phyloP scores from a whole-genome alignment of 2,113 vertebrate species.

The Oryzias curvinotus region DNA sequence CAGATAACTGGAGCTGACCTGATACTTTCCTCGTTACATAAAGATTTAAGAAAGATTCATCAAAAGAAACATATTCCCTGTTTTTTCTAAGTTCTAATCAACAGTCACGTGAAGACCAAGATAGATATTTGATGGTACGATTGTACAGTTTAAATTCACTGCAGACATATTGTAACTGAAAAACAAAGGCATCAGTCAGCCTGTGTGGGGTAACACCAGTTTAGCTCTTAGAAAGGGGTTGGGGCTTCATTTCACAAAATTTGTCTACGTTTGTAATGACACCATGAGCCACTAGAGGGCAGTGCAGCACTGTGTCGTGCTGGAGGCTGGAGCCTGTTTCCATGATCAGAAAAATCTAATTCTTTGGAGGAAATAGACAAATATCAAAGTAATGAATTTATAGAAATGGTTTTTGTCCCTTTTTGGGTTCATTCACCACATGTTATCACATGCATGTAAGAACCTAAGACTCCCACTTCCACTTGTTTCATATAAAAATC shows the following conservation, averaged over 20 bases:
- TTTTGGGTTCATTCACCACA: too few species aligned
- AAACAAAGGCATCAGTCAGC: slow-evolving; percentile 57
- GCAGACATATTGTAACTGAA: slow-evolving; percentile 44
- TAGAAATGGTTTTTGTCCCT: too few species aligned
- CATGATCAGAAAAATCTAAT: too few species aligned
- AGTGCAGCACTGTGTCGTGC: slow-evolving; percentile 35
- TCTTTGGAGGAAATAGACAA: too few species aligned
- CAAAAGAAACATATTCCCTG: slow-evolving; percentile 37
- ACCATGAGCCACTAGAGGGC: slow-evolving; percentile 52
- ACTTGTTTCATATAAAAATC: too few species aligned
- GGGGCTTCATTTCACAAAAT: slow-evolving; percentile 12
- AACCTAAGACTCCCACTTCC: too few species aligned
- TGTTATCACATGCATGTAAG: too few species aligned
- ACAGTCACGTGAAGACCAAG: slow-evolving; percentile 59
- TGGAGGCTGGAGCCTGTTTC: too few species aligned
- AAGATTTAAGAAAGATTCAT: slow-evolving; percentile 58
- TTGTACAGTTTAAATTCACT: slow-evolving; percentile 48
- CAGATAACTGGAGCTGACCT: slow-evolving; percentile 31
- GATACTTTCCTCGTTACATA: slow-evolving; percentile 40
- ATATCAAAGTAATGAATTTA: too few species aligned
- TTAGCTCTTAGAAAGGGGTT: slow-evolving; percentile 20
- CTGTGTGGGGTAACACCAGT: slow-evolving; percentile 38
- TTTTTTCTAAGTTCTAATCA: slow-evolving; percentile 54
- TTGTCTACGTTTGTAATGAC: slow-evolving; percentile 14
- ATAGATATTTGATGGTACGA: slow-evolving; percentile 45